Percentiles rank a stretch among this genome's conserved stretches.
Evolutionary conservation across 2,888 invertebrate genomes (phyloP).

Genomic region (Polyploca ridens): DNA sequence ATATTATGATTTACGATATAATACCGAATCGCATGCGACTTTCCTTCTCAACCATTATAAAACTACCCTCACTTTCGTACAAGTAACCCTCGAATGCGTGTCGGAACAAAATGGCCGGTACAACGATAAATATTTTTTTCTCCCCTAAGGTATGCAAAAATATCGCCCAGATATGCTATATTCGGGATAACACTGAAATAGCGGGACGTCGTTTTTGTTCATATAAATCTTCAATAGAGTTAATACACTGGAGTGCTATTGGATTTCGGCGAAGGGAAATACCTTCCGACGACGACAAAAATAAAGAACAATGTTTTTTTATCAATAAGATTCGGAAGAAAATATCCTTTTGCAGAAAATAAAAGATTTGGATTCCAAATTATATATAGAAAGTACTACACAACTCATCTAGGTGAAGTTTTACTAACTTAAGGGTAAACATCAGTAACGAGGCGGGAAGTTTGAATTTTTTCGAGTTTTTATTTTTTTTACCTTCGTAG

Average conservation of each 20-base stretch:
- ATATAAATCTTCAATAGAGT: constrained; percentile 78
- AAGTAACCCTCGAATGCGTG: constrained; percentile 18
- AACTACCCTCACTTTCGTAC: constrained; percentile 19
- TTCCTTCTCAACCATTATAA: constrained; percentile 32
- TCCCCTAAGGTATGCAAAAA: constrained; percentile 80
- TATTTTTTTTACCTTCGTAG: too few relatives aligned
- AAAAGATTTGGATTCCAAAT: too few relatives aligned
- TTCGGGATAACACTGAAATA: constrained; percentile 64
- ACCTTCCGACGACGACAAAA: neutral
- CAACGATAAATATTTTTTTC: constrained; percentile 66
- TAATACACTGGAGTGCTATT: constrained; percentile 75
- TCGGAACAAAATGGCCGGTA: constrained; percentile 45
- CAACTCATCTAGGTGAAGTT: too few relatives aligned
- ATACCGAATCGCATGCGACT: constrained; percentile 59
- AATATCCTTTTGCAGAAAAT: neutral
- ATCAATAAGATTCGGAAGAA: neutral
- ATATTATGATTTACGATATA: constrained; percentile 80
- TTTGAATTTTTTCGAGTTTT: too few relatives aligned
- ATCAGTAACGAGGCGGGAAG: too few relatives aligned
- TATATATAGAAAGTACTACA: too few relatives aligned
- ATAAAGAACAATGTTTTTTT: constrained; percentile 22
- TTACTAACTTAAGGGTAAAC: too few relatives aligned
- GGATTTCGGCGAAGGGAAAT: constrained; percentile 33
- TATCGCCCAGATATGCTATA: constrained; percentile 69
- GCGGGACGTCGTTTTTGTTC: constrained; percentile 64